Conservation (phyloP, 2,888 invertebrate genomes). For the Corbicula japonica region DNA sequence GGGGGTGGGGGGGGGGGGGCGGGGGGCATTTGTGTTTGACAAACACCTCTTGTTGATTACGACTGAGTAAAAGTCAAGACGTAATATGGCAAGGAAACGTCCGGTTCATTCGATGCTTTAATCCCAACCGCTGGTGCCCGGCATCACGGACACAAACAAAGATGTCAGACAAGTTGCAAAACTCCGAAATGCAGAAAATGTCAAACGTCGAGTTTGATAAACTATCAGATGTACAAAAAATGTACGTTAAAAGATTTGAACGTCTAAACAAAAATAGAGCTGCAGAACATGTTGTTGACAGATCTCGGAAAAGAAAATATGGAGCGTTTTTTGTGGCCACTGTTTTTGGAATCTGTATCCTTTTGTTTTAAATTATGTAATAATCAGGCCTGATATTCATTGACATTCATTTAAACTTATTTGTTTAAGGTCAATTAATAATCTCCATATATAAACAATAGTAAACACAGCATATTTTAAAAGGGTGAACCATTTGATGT, state of each 20-base stretch:
- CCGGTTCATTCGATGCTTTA: neutral
- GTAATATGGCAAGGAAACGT: neutral
- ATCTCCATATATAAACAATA: neutral
- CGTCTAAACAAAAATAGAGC: constrained; percentile 18
- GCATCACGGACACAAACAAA: neutral
- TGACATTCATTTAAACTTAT: neutral
- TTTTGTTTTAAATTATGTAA: neutral
- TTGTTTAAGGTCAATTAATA: neutral
- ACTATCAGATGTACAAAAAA: constrained; percentile 22
- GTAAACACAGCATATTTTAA: neutral
- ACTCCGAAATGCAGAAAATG: neutral
- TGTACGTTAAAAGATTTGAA: constrained; percentile 24
- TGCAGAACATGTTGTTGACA: too few relatives aligned
- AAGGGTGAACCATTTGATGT: neutral
- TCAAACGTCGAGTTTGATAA: constrained; percentile 5
- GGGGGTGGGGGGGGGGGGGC: too few relatives aligned
- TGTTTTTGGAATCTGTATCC: constrained; percentile 27
- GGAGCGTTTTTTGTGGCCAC: neutral
- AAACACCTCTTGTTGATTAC: neutral
- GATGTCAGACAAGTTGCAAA: constrained; percentile 2
- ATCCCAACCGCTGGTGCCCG: neutral
- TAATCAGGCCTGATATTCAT: neutral
- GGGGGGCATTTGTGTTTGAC: neutral
- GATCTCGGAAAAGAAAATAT: too few relatives aligned
- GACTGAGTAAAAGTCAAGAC: neutral